Evolutionary conservation across 2,888 invertebrate species (phyloP), one percentile per base, ranked within the genome.

Genomic region (Sceliomorpha sp.): DNA sequence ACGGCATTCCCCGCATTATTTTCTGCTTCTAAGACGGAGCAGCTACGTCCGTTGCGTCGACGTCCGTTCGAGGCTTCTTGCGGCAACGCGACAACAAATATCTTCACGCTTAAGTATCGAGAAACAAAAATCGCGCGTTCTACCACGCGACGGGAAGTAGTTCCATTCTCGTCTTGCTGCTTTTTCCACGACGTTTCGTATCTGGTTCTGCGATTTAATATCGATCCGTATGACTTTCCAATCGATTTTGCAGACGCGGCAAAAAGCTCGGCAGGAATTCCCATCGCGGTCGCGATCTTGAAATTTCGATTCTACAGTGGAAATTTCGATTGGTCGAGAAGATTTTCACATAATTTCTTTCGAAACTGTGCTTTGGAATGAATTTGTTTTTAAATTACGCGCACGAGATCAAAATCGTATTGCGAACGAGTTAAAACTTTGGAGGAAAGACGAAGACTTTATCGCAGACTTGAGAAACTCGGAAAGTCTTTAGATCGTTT

Each of bases 91-190:
- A 5, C 40, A 59, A 70, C 70, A 70, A 70, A 70, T 70, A 70
- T 70, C 59, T 70, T 64, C 37, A 64, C 69, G 69, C 69, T 51
- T 51, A 17, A 50, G 50, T 40, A 24, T 14, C 42, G 59, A 29
- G 26, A 15, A 5, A 59, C 32, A 64, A 70, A 70, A 70, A 64
- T 64, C 14, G n/a, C 58, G 53, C 69, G 69, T 63, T 69, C 64
- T 66, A 55, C 59, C 60, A 70, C 64, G 70, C 69, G 69, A 69
- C 63, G 59, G 69, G 69, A 69, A 69, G 69, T 63, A 39, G 34
- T 31, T 26, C 26, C 20, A 10, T 26, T 34, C 70, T 36, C 50
- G 64, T 39, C 10, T 17, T 4, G 17, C 64, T 17, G 26, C 55
- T 70, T 64, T 70, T 70, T 64, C 34, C 6, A 3, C 24, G 15